Evolutionary conservation across 2,888 invertebrate species (phyloP).

Genomic region (Perizoma flavofasciatum): DNA sequence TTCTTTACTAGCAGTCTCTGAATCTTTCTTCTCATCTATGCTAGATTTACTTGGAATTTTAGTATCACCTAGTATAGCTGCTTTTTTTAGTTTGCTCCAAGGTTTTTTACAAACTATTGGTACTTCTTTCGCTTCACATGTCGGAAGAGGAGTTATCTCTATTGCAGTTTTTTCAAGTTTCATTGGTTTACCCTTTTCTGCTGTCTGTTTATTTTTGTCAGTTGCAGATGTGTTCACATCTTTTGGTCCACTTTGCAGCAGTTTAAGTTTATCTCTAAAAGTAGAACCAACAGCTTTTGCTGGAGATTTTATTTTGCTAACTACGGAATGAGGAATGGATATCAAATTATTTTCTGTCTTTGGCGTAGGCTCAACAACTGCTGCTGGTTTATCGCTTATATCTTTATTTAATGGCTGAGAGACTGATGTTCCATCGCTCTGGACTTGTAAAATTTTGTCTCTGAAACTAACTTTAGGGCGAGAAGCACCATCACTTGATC

Average conservation of each 20-base stretch:
- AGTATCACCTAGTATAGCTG: constrained; percentile 84
- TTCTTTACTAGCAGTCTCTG: constrained; percentile 51
- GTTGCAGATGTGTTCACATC: constrained; percentile 52
- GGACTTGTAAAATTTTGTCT: constrained; percentile 85
- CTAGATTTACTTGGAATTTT: constrained; percentile 71
- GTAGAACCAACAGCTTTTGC: constrained; percentile 77
- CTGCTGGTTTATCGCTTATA: constrained; percentile 69
- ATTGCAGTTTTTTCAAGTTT: constrained; percentile 57
- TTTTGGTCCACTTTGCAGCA: constrained; percentile 71
- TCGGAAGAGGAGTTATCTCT: constrained; percentile 62
- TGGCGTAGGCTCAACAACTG: constrained; percentile 73
- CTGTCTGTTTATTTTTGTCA: constrained; percentile 50
- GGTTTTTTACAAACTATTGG: constrained; percentile 80
- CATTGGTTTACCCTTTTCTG: constrained; percentile 57
- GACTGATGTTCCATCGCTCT: constrained; percentile 78
- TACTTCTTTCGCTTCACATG: constrained; percentile 62
- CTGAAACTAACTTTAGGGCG: constrained; percentile 85
- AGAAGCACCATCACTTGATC: constrained; percentile 71
- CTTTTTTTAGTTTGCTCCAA: constrained; percentile 91
- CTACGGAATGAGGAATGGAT: constrained; percentile 80
- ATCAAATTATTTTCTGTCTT: constrained; percentile 76
- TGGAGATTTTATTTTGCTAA: constrained; percentile 80
- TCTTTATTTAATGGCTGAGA: constrained; percentile 76
- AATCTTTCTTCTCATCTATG: constrained; percentile 63
- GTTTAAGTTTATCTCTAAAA: constrained; percentile 78